phyloP scores from a whole-genome alignment of 2,113 vertebrate genomes.

The Scomber scombrus region DNA sequence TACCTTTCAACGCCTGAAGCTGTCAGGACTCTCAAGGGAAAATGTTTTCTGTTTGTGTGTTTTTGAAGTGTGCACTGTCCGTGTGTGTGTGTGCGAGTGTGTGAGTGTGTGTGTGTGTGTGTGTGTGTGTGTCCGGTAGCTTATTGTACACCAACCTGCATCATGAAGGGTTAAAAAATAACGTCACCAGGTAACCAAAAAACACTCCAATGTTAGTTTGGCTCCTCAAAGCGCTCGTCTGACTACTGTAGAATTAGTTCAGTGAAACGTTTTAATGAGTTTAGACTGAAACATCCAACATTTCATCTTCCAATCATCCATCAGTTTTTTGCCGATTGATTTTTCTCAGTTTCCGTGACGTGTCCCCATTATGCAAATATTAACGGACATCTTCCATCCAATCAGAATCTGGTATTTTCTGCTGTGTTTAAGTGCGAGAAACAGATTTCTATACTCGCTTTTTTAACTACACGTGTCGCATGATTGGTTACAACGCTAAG shows the following conservation, averaged over 20 bases:
- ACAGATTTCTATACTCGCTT: too few species aligned
- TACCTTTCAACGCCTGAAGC: constrained; percentile 15
- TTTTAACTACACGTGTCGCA: too few species aligned
- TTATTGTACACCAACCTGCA: constrained; percentile 21
- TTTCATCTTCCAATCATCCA: neutral
- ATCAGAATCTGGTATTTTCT: neutral
- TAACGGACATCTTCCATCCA: neutral
- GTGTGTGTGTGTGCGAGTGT: constrained; percentile 24
- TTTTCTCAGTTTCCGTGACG: neutral
- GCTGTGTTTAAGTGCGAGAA: too few species aligned
- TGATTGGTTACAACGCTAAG: too few species aligned
- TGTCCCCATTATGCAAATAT: neutral
- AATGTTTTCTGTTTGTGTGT: constrained; percentile 12
- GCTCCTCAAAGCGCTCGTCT: neutral
- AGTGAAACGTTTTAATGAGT: neutral
- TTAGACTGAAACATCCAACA: neutral
- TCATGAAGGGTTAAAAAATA: neutral
- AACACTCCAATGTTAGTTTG: neutral
- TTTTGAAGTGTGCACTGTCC: constrained; percentile 24
- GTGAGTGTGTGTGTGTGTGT: constrained; percentile 16
- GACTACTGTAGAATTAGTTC: neutral
- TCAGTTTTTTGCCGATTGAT: too few species aligned
- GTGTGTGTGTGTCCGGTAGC: neutral
- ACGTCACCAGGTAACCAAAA: constrained; percentile 12
- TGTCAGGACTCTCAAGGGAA: constrained; percentile 45